phyloP scores from a whole-genome alignment of 2,113 vertebrate species.

The Varanus salvator region DNA sequence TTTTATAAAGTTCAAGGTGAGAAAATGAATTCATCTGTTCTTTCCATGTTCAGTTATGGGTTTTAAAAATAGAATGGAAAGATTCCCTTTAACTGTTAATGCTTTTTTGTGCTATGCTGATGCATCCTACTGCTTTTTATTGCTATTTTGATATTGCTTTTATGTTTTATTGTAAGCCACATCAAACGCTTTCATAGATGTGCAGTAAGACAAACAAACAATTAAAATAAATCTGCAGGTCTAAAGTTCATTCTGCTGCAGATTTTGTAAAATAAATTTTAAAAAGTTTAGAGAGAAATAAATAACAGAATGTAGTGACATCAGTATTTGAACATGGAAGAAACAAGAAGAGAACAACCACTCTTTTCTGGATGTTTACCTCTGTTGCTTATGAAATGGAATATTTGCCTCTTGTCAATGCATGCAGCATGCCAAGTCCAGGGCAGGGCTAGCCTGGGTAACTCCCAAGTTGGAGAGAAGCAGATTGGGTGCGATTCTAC shows the following conservation, averaged over 20 bases:
- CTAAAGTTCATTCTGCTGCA: background rate
- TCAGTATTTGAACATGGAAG: background rate
- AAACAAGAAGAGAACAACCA: background rate
- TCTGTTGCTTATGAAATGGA: background rate
- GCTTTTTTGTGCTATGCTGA: no score
- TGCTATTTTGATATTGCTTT: no score
- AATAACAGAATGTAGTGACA: background rate
- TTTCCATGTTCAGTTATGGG: no score
- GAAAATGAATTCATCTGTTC: no score
- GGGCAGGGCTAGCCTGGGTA: background rate
- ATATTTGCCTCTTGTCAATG: background rate
- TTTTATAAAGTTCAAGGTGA: no score
- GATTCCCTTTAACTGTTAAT: no score
- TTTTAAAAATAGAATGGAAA: no score
- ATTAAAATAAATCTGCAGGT: no score
- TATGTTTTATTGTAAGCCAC: no score
- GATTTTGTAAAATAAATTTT: background rate
- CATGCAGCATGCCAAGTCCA: background rate
- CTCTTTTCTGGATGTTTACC: background rate
- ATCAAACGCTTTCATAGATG: no score
- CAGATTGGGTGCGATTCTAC: background rate
- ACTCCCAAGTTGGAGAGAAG: background rate
- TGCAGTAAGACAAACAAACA: no score
- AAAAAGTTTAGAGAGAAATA: background rate
- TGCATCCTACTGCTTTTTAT: no score